phyloP scores from a whole-genome alignment of 2,113 vertebrate species.

The Amphiprion ocellaris region DNA sequence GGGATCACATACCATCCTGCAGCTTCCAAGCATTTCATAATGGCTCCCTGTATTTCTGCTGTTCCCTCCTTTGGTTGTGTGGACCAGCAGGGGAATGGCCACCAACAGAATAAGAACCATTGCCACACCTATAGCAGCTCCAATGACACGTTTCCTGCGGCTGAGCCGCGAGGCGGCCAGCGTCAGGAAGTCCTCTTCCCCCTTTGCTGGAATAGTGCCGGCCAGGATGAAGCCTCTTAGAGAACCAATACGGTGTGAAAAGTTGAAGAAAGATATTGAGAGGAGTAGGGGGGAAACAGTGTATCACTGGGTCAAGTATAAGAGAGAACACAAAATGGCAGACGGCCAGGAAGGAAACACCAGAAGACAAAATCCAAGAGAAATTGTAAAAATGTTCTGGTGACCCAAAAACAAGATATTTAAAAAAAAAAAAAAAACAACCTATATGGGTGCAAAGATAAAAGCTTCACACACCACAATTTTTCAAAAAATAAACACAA shows the following conservation, averaged over 20 bases:
- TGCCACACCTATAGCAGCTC: constrained; percentile 93
- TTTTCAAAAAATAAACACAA: constrained; percentile 10
- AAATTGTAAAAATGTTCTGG: constrained; percentile 32
- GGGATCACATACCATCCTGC: constrained; percentile 93
- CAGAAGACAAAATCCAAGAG: constrained; percentile 36
- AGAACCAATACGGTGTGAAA: constrained; percentile 53
- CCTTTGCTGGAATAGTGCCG: constrained; percentile 93
- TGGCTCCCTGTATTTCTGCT: constrained; percentile 84
- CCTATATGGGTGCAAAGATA: constrained; percentile 5
- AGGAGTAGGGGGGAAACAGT: constrained; percentile 2
- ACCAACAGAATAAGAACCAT: constrained; percentile 95
- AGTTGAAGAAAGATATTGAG: constrained; percentile 30
- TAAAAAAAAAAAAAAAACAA: constrained; percentile 13
- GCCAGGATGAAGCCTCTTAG: constrained; percentile 80
- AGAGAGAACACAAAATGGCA: constrained; percentile 48
- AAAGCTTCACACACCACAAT: constrained; percentile 15
- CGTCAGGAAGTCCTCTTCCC: constrained; percentile 94
- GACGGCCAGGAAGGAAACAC: constrained; percentile 48
- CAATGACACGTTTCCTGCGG: constrained; percentile 93
- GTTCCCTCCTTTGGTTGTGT: constrained; percentile 89
- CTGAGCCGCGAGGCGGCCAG: constrained; percentile 94
- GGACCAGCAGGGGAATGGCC: constrained; percentile 95
- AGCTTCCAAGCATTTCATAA: constrained; percentile 93
- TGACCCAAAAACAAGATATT: constrained; percentile 13
- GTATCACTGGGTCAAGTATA: constrained; percentile 37